Base-by-base conservation (phyloP, 2,113 vertebrate species). In the Oreotrochilus melanogaster region DNA sequence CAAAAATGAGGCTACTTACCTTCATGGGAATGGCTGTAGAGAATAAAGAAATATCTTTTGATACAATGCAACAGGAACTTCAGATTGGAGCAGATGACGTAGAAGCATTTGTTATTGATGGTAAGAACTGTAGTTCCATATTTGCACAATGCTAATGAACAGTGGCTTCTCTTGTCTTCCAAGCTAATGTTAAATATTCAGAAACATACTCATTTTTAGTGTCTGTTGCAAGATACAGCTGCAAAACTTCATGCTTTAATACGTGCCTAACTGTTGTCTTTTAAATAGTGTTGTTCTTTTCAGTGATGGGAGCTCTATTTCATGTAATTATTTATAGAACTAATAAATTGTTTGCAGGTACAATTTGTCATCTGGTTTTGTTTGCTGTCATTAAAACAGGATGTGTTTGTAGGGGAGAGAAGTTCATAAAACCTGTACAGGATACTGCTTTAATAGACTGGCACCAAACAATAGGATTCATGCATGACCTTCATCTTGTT, bases 11-110 rank as follows among this genome's bases (percentile, higher is more conserved):
- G 93, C 98, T 99, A 66, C 98, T 99, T 75, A 99, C 99, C 28
- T 99, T 99, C 96, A 99, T 99, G 99, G 99, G 99, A 92, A 99
- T 99, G 99, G 99, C 99, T 24, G 99, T 99, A 69, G 99, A 99
- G 97, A 99, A 98, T 95, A 99, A 99, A 96, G 99, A 99, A 96
- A 99, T 99, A 93, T 99, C 98, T 18, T 99, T 99, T 93, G 99
- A 99, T 86, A 99, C 98, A 50, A 99, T 99, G 98, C 98, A 99
- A 75, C 99, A 99, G 96, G 99, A 99, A 92, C 99, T 99, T 92
- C 99, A 99, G 97, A 98, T 99, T 9, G 98, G 98, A 79, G 98
- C 98, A 12, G 99, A 99, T 37, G 99, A 99, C 27, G 99, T 99
- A 19, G 99, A 99, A 97, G 99, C 99, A 4, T 99, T 99, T 97